phyloP scores from a whole-genome alignment of 2,113 vertebrate genomes.

The Epinephelus cyanopodus region DNA sequence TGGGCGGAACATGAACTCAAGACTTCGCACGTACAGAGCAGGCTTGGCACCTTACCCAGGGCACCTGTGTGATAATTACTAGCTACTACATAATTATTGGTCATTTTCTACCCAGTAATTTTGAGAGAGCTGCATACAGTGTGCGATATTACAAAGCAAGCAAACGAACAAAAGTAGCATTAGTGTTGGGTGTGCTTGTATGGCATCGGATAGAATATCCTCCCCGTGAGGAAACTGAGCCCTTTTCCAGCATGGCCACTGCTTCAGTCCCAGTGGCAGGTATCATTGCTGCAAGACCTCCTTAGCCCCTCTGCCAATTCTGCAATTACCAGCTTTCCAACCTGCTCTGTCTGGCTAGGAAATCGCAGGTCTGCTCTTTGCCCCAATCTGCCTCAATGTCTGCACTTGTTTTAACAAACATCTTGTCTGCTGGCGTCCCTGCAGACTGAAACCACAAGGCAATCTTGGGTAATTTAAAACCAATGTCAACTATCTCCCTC shows the following conservation, averaged over 20 bases:
- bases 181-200: conserved; percentile 7
- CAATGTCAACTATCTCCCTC: conserved; percentile 81
- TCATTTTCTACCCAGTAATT: conserved; percentile 33
- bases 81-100: conserved; percentile 31
- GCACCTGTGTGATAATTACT: conserved; percentile 17
- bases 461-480: conserved; percentile 89
- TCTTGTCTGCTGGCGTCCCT: conserved; percentile 80
- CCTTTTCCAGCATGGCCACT: conserved; percentile 42
- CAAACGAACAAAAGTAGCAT: conserved; percentile 13
- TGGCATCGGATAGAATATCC: conserved; percentile 42
- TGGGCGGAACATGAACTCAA: not conserved
- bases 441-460: conserved; percentile 85
- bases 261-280: conserved; percentile 68
- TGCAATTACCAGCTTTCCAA: conserved; percentile 81
- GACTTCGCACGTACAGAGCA: not conserved
- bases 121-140: conserved; percentile 8
- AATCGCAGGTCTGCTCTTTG: conserved; percentile 78
- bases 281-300: conserved; percentile 76
- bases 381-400: conserved; percentile 80
- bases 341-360: conserved; percentile 81
- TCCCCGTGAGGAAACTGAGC: conserved; percentile 36
- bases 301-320: conserved; percentile 80
- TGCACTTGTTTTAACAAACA: conserved; percentile 87
- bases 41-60: not conserved
- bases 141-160: conserved; percentile 6